Percentiles rank a stretch among this genome's conserved stretches.
Evolutionary conservation across 2,888 invertebrate genomes (phyloP).

Genomic region (Agonopterix arenella): DNA sequence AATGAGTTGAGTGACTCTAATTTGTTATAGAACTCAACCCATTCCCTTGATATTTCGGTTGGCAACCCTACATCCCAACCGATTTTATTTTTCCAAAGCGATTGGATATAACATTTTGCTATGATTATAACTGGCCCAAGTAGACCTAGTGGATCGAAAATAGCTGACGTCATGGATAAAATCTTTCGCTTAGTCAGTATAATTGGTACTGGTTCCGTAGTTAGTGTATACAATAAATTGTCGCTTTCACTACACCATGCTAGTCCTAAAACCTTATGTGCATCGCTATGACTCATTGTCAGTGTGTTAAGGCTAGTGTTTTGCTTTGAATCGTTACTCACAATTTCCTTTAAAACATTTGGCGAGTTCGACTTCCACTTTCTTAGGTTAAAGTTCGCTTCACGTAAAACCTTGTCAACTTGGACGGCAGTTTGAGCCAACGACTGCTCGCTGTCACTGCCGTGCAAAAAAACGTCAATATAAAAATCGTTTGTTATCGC

Average conservation of each 20-base stretch:
- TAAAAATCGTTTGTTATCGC: too few species aligned
- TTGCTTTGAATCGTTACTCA: neutral
- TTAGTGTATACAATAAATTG: conserved; percentile 1
- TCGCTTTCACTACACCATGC: conserved; percentile 6
- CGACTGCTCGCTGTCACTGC: too few species aligned
- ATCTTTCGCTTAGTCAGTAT: conserved; percentile 8
- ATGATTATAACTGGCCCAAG: conserved; percentile 6
- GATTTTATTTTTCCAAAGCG: conserved; percentile 1
- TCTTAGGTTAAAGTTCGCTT: too few species aligned
- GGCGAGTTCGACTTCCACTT: conserved; percentile 11
- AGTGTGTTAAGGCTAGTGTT: neutral
- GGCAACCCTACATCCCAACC: conserved; percentile 9
- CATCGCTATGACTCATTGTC: conserved; percentile 3
- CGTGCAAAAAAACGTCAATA: too few species aligned
- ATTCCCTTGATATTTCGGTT: neutral
- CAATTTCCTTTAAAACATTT: neutral
- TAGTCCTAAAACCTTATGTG: conserved; percentile 9
- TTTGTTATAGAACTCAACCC: conserved; percentile 2
- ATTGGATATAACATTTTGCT: conserved; percentile 3
- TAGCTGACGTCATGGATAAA: conserved; percentile 7
- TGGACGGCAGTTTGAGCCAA: too few species aligned
- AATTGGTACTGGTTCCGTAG: neutral
- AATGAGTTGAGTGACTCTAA: conserved; percentile 1
- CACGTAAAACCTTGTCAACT: too few species aligned
- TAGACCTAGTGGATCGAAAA: too few species aligned